These are phyloP conservation scores for Listrodromus nycthemerus DNA, from an alignment of 2,888 invertebrate genomes.

Conservation along the genomic window DNA sequence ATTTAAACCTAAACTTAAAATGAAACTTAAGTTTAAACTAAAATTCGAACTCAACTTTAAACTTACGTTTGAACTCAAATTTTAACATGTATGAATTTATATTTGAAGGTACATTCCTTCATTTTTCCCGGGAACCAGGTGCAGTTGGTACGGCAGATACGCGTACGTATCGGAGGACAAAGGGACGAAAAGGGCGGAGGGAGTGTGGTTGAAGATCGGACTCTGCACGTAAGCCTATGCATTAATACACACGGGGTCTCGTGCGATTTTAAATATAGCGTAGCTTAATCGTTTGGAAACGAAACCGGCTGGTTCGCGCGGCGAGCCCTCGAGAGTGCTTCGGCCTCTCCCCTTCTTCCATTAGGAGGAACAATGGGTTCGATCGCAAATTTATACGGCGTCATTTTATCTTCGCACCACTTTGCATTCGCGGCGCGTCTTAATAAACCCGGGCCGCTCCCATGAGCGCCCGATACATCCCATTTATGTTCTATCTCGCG, in stretches of 20 bases:
- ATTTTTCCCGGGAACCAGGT: neutral
- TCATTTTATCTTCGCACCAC: conserved; percentile 73
- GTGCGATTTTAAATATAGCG: conserved; percentile 14
- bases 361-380: conserved; percentile 72
- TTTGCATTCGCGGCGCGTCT: conserved; percentile 64
- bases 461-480: neutral
- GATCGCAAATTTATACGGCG: conserved; percentile 72
- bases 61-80: too few relatives aligned
- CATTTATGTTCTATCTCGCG: neutral
- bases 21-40: too few relatives aligned
- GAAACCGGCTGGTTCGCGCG: neutral
- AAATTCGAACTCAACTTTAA: too few relatives aligned
- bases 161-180: neutral
- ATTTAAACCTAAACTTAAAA: too few relatives aligned
- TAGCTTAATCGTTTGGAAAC: conserved; percentile 8
- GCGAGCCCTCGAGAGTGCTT: neutral
- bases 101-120: neutral
- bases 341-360: conserved; percentile 4
- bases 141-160: neutral
- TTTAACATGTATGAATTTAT: neutral
- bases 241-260: neutral
- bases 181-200: neutral
- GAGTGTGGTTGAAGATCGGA: conserved; percentile 7
- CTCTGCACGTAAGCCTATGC: neutral
- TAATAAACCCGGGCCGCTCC: conserved; percentile 68